A percentile compares a stretch with the other conserved stretches of the same genome.
These are phyloP conservation scores for Rhogogaster chlorosoma DNA, from an alignment of 2,888 invertebrate species.

Conservation along the genomic window DNA sequence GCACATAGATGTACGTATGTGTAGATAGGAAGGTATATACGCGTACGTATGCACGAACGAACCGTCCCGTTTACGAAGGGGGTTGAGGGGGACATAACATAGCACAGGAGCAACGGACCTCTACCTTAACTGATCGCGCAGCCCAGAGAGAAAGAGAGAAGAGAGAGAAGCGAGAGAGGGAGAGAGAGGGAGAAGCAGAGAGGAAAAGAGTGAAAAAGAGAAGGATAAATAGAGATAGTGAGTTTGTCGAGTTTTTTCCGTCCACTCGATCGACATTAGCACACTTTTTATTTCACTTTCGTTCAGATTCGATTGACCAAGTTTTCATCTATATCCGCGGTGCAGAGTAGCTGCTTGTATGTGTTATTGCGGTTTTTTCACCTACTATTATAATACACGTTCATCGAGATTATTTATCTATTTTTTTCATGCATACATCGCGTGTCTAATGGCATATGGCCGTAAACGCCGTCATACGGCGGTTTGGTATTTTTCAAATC, in stretches of 20 bases:
- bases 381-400: background rate
- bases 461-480: too few species aligned
- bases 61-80: slow-evolving; percentile 14
- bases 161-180: slow-evolving; percentile 6
- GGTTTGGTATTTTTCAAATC: too few species aligned
- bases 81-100: background rate
- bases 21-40: background rate
- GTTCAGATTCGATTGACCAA: slow-evolving; percentile 37
- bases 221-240: slow-evolving; percentile 16
- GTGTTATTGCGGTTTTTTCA: background rate
- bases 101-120: slow-evolving; percentile 26
- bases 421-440: too few species aligned
- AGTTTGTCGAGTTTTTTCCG: slow-evolving; percentile 25
- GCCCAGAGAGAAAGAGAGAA: slow-evolving; percentile 28
- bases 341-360: background rate
- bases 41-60: background rate
- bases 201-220: background rate
- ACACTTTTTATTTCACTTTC: slow-evolving; percentile 32
- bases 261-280: slow-evolving; percentile 33
- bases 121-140: slow-evolving; percentile 36
- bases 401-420: background rate
- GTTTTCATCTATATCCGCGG: background rate
- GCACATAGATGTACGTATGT: background rate
- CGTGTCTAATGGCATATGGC: too few species aligned
- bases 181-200: background rate